phyloP scores from a whole-genome alignment of 2,113 vertebrate genomes.

The Neodontobutis hainanensis region DNA sequence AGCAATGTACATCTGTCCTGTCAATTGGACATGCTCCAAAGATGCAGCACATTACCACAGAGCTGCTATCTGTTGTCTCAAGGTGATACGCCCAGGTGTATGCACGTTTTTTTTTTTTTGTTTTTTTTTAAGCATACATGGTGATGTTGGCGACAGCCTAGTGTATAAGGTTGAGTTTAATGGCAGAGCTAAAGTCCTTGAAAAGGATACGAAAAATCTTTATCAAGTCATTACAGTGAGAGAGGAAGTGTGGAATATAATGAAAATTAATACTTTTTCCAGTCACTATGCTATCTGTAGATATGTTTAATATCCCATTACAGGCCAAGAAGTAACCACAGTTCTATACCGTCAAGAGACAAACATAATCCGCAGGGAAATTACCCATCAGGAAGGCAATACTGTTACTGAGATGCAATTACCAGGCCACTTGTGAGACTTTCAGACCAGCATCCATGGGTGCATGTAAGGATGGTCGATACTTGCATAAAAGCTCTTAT shows the following conservation, averaged over 20 bases:
- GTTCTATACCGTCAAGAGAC: conserved; percentile 74
- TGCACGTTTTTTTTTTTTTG: conserved; percentile 1
- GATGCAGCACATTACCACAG: conserved; percentile 58
- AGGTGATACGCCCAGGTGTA: conserved; percentile 2
- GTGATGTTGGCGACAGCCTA: conserved; percentile 32
- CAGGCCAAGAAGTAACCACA: conserved; percentile 70
- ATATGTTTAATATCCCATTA: conserved; percentile 80
- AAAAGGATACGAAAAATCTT: conserved; percentile 71
- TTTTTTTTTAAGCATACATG: conserved; percentile 3
- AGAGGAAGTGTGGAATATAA: conserved; percentile 65
- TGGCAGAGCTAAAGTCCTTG: conserved; percentile 69
- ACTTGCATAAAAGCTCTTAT: conserved; percentile 71
- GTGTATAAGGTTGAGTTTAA: conserved; percentile 48
- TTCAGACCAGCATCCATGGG: conserved; percentile 65
- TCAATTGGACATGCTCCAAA: conserved; percentile 66
- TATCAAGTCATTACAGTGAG: conserved; percentile 67
- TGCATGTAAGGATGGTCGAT: conserved; percentile 67
- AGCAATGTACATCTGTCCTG: conserved; percentile 63
- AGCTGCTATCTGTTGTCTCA: conserved; percentile 23
- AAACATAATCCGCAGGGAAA: conserved; percentile 81
- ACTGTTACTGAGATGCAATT: conserved; percentile 81
- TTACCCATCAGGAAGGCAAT: conserved; percentile 81
- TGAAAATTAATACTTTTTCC: conserved; percentile 76
- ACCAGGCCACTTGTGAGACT: conserved; percentile 80
- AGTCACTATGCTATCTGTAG: conserved; percentile 65